Evolutionary conservation across 2,888 invertebrate species (phyloP).

Genomic region (Trachelus iudaicus): DNA sequence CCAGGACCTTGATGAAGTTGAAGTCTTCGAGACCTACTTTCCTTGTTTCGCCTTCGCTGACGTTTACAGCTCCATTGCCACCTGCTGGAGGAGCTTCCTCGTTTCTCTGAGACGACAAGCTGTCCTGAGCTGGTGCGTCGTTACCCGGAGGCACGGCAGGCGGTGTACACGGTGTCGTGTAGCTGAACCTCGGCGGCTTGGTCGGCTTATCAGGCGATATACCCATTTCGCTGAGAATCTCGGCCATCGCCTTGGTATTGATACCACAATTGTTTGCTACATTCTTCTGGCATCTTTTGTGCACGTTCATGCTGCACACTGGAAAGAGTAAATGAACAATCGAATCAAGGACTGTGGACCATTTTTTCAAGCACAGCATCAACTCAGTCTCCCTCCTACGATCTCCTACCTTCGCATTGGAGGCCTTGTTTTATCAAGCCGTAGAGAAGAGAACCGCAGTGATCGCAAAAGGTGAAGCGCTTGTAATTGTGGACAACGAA

Average conservation of each 20-base stretch:
- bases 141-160: not conserved
- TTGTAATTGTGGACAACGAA: conserved; percentile 97
- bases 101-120: not conserved
- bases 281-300: conserved; percentile 98
- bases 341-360: not conserved
- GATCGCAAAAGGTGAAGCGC: conserved; percentile 99
- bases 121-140: conserved; percentile 10
- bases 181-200: conserved; percentile 55
- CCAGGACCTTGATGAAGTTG: conserved; percentile 97
- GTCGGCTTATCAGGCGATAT: conserved; percentile 89
- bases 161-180: conserved; percentile 23
- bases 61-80: conserved; percentile 29
- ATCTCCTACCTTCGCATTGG: conserved; percentile 85
- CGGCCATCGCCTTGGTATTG: conserved; percentile 96
- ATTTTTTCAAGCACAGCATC: not conserved
- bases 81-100: conserved; percentile 12
- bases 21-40: conserved; percentile 89
- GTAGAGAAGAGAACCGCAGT: conserved; percentile 97
- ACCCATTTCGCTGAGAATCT: conserved; percentile 90
- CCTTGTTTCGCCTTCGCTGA: conserved; percentile 46
- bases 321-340: conserved; percentile 26
- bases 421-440: conserved; percentile 96
- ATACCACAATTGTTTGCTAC: conserved; percentile 99
- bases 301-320: conserved; percentile 97
- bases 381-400: not conserved